Conservation (phyloP, 2,113 vertebrate species). For the Phalacrocorax aristotelis region DNA sequence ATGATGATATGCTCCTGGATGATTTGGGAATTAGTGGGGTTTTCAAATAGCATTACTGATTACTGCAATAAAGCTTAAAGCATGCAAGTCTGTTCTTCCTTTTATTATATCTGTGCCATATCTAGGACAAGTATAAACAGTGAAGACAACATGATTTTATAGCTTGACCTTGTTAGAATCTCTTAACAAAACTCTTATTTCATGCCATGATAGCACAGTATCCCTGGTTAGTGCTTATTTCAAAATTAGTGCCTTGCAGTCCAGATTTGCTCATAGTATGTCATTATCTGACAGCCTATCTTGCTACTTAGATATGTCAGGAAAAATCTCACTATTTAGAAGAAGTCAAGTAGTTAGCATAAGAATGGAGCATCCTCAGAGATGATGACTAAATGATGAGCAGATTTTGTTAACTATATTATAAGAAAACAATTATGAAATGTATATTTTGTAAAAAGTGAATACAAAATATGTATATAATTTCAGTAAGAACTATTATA, state of each 20-base stretch:
- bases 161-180: not conserved
- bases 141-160: not conserved
- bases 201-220: not conserved
- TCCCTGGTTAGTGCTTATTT: not conserved
- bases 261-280: not conserved
- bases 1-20: not conserved
- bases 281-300: not conserved
- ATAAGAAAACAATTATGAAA: not conserved
- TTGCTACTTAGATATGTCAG: not conserved
- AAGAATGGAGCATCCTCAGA: not conserved
- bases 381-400: not conserved
- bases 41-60: not conserved
- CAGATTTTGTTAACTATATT: not conserved
- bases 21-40: not conserved
- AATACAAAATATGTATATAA: not conserved
- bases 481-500: not conserved
- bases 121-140: not conserved
- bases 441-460: not conserved
- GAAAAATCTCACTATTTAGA: not conserved
- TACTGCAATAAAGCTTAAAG: not conserved
- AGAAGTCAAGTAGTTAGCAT: not conserved
- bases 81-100: not conserved
- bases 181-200: not conserved
- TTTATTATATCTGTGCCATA: not conserved
- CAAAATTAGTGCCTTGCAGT: not conserved